phyloP scores from a whole-genome alignment of 2,113 vertebrate genomes.

The Poicephalus gulielmi region DNA sequence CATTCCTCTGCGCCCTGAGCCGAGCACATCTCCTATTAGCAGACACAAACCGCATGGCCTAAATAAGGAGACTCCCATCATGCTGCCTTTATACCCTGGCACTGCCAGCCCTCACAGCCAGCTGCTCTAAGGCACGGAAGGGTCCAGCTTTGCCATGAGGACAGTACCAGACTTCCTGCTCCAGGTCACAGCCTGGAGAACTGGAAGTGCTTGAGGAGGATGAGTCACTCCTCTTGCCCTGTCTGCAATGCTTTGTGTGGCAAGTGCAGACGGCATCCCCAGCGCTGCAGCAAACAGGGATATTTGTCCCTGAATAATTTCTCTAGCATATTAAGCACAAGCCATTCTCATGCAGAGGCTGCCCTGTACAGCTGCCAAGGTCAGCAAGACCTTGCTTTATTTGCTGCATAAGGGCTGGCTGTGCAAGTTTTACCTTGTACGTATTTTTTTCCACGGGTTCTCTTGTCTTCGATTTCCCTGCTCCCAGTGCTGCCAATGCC shows the following conservation, averaged over 20 bases:
- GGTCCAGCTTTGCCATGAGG: not conserved
- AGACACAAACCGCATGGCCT: not conserved
- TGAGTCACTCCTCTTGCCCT: not conserved
- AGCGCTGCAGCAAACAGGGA: not conserved
- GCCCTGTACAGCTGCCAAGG: constrained; percentile 57
- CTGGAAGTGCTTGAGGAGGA: not conserved
- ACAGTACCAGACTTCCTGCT: not conserved
- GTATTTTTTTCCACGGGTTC: constrained; percentile 15
- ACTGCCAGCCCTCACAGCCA: not conserved
- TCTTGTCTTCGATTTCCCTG: constrained; percentile 21
- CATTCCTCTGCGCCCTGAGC: rapidly evolving
- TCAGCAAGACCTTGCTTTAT: constrained; percentile 64
- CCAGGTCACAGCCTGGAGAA: not conserved
- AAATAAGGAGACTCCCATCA: not conserved
- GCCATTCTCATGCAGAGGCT: constrained; percentile 62
- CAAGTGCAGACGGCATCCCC: not conserved
- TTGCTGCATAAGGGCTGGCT: constrained; percentile 47
- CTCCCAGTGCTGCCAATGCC: not conserved
- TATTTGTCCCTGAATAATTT: constrained; percentile 55
- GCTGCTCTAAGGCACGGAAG: not conserved
- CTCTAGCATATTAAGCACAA: constrained; percentile 53
- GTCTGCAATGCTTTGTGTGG: not conserved
- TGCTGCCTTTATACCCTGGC: not conserved
- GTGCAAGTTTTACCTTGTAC: constrained; percentile 36
- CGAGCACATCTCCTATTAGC: not conserved